These are phyloP conservation scores for Tachysurus fulvidraco DNA, from an alignment of 2,113 vertebrate genomes.

Conservation along the genomic window DNA sequence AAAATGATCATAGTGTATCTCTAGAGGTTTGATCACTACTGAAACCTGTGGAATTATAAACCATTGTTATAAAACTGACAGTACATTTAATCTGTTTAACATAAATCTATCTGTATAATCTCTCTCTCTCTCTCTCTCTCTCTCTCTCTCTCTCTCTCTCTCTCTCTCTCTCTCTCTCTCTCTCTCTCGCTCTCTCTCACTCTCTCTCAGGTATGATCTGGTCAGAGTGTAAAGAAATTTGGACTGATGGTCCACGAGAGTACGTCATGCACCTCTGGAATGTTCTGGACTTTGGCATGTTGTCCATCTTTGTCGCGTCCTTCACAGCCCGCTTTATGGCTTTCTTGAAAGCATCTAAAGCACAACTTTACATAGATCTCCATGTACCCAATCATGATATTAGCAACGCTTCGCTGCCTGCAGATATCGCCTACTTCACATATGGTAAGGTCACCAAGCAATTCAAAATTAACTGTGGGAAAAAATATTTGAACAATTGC, in stretches of 20 bases:
- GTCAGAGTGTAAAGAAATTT: slow-evolving; percentile 97
- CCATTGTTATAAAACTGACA: not conserved
- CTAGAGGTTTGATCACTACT: not conserved
- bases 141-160: not conserved
- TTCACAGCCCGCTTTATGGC: slow-evolving; percentile 96
- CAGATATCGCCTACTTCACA: slow-evolving; percentile 93
- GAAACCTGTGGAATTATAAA: not conserved
- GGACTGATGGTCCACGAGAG: slow-evolving; percentile 91
- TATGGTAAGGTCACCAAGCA: slow-evolving; percentile 76
- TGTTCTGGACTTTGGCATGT: slow-evolving; percentile 93
- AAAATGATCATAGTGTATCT: not conserved
- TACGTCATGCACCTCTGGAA: slow-evolving; percentile 95
- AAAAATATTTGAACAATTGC: not conserved
- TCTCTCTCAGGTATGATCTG: slow-evolving; percentile 89
- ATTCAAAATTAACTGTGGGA: not conserved
- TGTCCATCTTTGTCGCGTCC: slow-evolving; percentile 94
- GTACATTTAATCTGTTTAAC: not conserved
- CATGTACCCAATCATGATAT: slow-evolving; percentile 84
- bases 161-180: not conserved
- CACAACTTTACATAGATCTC: slow-evolving; percentile 90
- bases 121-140: not conserved
- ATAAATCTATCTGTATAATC: not conserved
- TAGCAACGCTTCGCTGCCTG: slow-evolving; percentile 85
- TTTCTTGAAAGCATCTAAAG: slow-evolving; percentile 92
- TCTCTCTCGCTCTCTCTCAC: slow-evolving; percentile 13